These are phyloP conservation scores for Onychostruthus taczanowskii DNA, from an alignment of 2,113 vertebrate species.

Conservation along the genomic window DNA sequence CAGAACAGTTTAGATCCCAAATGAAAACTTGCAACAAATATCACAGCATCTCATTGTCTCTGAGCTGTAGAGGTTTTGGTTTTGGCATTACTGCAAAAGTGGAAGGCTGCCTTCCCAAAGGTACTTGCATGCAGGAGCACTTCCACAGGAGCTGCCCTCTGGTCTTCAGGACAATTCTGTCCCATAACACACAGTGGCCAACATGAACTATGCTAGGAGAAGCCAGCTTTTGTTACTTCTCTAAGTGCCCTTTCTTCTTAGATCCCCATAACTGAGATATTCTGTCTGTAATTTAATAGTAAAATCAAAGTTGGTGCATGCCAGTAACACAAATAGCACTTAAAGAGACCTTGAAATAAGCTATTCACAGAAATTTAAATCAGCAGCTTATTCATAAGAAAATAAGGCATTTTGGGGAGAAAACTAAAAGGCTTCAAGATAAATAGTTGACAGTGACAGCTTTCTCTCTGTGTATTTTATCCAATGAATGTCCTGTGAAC, in stretches of 20 bases:
- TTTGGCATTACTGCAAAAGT: background rate
- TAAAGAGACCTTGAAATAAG: slow-evolving; percentile 25
- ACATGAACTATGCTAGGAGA: background rate
- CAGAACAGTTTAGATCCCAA: background rate
- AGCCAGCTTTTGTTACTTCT: background rate
- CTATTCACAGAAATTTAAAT: slow-evolving; percentile 28
- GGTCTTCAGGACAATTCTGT: background rate
- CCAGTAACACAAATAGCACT: background rate
- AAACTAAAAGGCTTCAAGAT: background rate
- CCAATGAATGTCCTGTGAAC: background rate
- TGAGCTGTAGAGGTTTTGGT: background rate
- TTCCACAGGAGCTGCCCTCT: background rate
- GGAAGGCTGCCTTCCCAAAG: background rate
- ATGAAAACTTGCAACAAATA: background rate
- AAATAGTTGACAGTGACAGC: background rate
- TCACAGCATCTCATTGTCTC: background rate
- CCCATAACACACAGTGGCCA: background rate
- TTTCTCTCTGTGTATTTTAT: background rate
- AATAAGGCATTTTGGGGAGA: background rate
- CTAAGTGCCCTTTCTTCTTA: background rate
- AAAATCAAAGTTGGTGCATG: slow-evolving; percentile 21
- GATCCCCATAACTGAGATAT: background rate
- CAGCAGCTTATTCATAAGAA: slow-evolving; percentile 10
- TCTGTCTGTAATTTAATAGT: background rate
- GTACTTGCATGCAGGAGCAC: background rate